A percentile compares a stretch with the other conserved stretches of the same genome.
Conservation (phyloP, 2,113 vertebrate species). For the Nibea albiflora region DNA sequence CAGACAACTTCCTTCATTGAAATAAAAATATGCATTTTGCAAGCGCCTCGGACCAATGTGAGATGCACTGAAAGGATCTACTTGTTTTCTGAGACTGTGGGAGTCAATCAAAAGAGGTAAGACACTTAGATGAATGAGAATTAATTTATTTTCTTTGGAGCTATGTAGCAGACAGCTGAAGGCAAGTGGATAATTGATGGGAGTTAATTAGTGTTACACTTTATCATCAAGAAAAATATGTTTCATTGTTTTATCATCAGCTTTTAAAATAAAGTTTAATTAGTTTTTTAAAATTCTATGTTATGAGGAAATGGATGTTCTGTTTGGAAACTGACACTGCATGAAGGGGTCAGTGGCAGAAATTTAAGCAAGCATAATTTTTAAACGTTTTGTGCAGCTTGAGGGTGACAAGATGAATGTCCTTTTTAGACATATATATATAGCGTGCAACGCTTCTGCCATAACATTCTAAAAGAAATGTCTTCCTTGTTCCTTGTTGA, state of each 20-base stretch:
- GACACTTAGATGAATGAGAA: neutral
- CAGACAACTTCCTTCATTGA: slow-evolving; percentile 6
- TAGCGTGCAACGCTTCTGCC: neutral
- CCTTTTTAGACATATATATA: neutral
- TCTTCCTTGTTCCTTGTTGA: slow-evolving; percentile 72
- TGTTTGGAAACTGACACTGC: neutral
- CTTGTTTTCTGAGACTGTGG: neutral
- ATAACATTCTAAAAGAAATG: neutral
- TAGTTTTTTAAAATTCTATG: neutral
- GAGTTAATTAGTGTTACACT: neutral
- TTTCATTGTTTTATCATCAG: neutral
- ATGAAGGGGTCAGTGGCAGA: neutral
- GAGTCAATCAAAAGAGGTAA: slow-evolving; percentile 51
- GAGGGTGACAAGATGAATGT: neutral
- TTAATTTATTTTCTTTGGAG: neutral
- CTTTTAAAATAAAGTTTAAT: neutral
- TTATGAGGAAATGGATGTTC: too few relatives aligned
- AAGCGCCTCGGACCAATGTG: neutral
- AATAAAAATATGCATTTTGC: slow-evolving; percentile 8
- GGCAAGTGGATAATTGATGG: slow-evolving; percentile 29
- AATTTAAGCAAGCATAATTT: neutral
- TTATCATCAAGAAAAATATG: neutral
- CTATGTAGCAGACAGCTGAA: slow-evolving; percentile 15
- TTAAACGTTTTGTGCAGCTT: neutral
- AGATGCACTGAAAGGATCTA: neutral